phyloP scores from a whole-genome alignment of 1,140 invertebrate genomes.

The Hermetia illucens region DNA sequence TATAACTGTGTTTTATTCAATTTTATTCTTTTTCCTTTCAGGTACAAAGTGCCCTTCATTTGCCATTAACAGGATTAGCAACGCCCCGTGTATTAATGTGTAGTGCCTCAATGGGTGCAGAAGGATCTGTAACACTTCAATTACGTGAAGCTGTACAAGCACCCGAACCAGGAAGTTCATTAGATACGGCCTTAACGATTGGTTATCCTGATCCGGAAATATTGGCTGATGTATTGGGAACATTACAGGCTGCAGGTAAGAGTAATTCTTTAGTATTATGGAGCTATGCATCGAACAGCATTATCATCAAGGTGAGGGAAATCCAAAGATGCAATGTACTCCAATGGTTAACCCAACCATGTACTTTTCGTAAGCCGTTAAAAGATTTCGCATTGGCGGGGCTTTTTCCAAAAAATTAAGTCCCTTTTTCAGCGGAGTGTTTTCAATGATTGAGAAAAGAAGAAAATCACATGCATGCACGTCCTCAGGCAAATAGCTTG shows the following conservation, averaged over 20 bases:
- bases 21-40: slow-evolving; percentile 6
- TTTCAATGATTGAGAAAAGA: no score
- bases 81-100: slow-evolving; percentile 42
- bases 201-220: slow-evolving; percentile 40
- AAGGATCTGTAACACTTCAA: slow-evolving; percentile 37
- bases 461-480: no score
- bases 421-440: no score
- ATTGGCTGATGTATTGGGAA: slow-evolving; percentile 31
- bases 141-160: slow-evolving; percentile 35
- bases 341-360: no score
- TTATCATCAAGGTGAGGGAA: no score
- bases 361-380: not conserved
- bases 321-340: no score
- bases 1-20: no score
- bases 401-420: no score
- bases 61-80: slow-evolving; percentile 37
- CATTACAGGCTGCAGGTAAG: slow-evolving; percentile 31
- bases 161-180: slow-evolving; percentile 25
- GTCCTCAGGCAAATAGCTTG: no score
- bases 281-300: no score
- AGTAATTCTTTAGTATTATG: slow-evolving; percentile 3
- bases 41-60: slow-evolving; percentile 31
- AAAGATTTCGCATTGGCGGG: not conserved
- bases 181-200: slow-evolving; percentile 35
- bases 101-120: slow-evolving; percentile 40